Conservation (phyloP, 2,797 vertebrate species). For the Gobio occitaniae region DNA sequence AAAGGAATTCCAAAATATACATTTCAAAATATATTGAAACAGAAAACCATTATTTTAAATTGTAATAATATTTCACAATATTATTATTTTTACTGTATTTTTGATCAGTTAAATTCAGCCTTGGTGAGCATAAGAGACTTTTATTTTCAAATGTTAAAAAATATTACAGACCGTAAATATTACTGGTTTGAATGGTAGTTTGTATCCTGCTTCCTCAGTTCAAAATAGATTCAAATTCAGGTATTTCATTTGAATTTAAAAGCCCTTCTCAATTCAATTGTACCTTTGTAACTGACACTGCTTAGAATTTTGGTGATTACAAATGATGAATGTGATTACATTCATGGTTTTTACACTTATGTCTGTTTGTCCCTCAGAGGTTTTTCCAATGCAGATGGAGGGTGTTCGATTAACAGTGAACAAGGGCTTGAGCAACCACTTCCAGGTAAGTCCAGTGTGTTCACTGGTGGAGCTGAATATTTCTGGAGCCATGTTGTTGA, state of each 20-base stretch:
- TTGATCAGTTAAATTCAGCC: not conserved
- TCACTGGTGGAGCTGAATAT: not conserved
- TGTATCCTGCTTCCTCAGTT: not conserved
- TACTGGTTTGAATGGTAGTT: not conserved
- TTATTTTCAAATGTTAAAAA: not conserved
- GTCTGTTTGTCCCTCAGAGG: slow-evolving; percentile 73
- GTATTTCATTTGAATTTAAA: not conserved
- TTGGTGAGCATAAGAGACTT: not conserved
- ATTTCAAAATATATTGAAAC: not conserved
- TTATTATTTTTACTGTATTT: not conserved
- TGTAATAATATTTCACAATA: not conserved
- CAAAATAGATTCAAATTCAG: not conserved
- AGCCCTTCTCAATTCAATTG: not conserved
- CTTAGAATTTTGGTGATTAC: not conserved
- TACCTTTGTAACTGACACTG: not conserved
- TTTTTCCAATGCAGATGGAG: slow-evolving; percentile 91
- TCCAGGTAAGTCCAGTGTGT: slow-evolving; percentile 81
- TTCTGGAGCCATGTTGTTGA: not conserved
- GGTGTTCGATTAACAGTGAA: slow-evolving; percentile 88
- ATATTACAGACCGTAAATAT: not conserved
- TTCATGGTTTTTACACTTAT: not conserved
- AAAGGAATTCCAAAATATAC: not conserved
- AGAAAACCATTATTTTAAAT: not conserved
- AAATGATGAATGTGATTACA: too few relatives aligned
- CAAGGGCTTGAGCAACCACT: slow-evolving; percentile 91